Percentiles rank a stretch among this genome's conserved stretches.
Conservation (phyloP, 2,888 invertebrate genomes). For the Ctena decussata region DNA sequence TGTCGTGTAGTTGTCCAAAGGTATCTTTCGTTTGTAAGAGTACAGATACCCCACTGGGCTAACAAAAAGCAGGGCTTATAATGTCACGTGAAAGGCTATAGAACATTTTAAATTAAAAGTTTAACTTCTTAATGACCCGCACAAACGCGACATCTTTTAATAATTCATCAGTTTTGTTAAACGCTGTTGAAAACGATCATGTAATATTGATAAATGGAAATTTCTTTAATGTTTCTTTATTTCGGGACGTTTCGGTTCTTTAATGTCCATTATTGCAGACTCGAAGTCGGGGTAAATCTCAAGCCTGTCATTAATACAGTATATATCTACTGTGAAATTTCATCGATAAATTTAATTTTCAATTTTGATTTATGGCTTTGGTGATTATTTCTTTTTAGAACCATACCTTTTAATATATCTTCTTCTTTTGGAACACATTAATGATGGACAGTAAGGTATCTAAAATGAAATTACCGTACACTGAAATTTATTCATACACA, state of each 20-base stretch:
- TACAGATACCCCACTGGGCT: too few relatives aligned
- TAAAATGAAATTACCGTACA: too few relatives aligned
- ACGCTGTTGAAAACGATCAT: not conserved
- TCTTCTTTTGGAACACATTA: too few relatives aligned
- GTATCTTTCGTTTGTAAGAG: too few relatives aligned
- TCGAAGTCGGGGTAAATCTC: not conserved
- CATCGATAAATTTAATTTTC: not conserved
- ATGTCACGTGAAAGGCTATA: not conserved
- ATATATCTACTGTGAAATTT: conserved; percentile 1
- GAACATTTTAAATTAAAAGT: not conserved
- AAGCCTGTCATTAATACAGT: not conserved
- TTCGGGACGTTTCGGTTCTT: conserved; percentile 2
- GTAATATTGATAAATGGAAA: not conserved
- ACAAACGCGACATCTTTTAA: not conserved
- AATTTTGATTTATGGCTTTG: not conserved
- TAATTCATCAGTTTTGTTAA: not conserved
- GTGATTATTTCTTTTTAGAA: not conserved
- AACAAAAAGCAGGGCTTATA: too few relatives aligned
- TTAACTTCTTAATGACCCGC: not conserved
- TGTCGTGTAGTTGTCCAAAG: too few relatives aligned
- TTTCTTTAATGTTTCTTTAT: conserved; percentile 9
- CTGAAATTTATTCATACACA: too few relatives aligned
- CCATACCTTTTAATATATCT: not conserved
- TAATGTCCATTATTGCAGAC: not conserved
- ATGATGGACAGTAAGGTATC: not conserved